Base-by-base conservation (phyloP, 1,140 invertebrate species). In the Centruroides vittatus region DNA sequence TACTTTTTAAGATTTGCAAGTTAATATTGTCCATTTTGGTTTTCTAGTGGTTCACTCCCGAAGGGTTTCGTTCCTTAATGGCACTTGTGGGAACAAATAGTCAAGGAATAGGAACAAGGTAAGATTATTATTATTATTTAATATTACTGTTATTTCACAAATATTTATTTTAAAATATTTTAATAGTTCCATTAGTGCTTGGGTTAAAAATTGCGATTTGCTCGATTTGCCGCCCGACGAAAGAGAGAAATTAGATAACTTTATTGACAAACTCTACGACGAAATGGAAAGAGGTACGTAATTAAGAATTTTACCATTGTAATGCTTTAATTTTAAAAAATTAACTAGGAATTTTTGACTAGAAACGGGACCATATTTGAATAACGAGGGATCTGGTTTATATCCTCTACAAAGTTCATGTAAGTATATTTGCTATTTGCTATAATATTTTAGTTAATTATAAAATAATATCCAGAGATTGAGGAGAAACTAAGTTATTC, bases 341-440 rank as follows among this genome's bases (percentile, higher is more conserved):
- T 54, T 48, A 34, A 6, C n/a, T 35, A 34, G 11, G 47, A 47
- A 10, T 61, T 47, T 58, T 65, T 67, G 66, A 69, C 68, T 62
- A 92, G 88, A 85, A 72, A 85, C 87, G 53, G 93, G 90, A 23
- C 78, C 82, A 61, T 97, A 96, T 73, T 73, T 96, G 12, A 90
- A 96, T 72, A 92, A 86, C 73, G 93, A 97, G 79, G 93, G 93
- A 3, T 92, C 91, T 13, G 93, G 88, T 3, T 74, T 98, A 0
- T 97, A 89, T 75, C 69, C 78, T 13, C 66, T 88, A 1, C 92
- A 96, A 72, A 93, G 91, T 71, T 78, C 84, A 47, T 84, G 75
- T 76, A 71, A 74, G 74, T 73, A 56, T 61, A 66, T n/a, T 11
- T 46, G 13, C 52, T 13, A 35, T 53, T 49, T 52, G 12, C 23